Evolutionary conservation across 2,888 invertebrate genomes (phyloP).

Genomic region (Athetis lepigone): DNA sequence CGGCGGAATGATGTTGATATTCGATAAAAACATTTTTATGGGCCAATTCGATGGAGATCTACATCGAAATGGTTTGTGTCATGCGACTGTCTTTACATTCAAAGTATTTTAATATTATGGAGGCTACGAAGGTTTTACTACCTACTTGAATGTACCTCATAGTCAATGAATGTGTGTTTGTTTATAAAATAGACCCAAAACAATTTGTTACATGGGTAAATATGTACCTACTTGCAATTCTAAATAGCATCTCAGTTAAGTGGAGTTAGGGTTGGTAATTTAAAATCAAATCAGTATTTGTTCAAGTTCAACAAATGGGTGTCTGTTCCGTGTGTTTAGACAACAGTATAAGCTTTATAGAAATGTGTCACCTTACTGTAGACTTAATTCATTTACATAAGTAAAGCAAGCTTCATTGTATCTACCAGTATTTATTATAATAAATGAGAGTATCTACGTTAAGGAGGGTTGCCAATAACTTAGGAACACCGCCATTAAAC

Average conservation of each 20-base stretch:
- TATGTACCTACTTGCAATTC: conserved; percentile 36
- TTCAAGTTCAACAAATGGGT: conserved; percentile 13
- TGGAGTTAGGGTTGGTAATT: conserved; percentile 11
- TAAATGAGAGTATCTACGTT: conserved; percentile 7
- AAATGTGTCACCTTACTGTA: conserved; percentile 6
- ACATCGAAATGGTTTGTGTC: conserved; percentile 45
- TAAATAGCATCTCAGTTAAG: conserved; percentile 8
- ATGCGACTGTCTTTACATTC: conserved; percentile 48
- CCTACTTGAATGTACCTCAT: conserved; percentile 21
- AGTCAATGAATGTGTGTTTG: conserved; percentile 52
- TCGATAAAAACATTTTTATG: conserved; percentile 59
- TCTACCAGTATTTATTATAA: conserved; percentile 3
- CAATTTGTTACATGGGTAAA: conserved; percentile 18
- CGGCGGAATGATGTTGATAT: conserved; percentile 52
- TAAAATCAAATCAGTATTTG: conserved; percentile 12
- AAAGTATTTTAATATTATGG: conserved; percentile 31
- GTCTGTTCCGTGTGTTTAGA: background rate
- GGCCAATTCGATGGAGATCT: conserved; percentile 47
- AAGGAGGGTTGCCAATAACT: conserved; percentile 33
- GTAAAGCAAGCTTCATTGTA: background rate
- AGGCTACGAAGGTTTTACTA: conserved; percentile 9
- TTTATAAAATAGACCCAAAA: conserved; percentile 34
- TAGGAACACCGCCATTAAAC: conserved; percentile 5
- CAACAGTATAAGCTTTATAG: conserved; percentile 1
- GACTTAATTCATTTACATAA: background rate